Conservation (phyloP, 2,888 invertebrate species). For the Pyrrhia umbra region DNA sequence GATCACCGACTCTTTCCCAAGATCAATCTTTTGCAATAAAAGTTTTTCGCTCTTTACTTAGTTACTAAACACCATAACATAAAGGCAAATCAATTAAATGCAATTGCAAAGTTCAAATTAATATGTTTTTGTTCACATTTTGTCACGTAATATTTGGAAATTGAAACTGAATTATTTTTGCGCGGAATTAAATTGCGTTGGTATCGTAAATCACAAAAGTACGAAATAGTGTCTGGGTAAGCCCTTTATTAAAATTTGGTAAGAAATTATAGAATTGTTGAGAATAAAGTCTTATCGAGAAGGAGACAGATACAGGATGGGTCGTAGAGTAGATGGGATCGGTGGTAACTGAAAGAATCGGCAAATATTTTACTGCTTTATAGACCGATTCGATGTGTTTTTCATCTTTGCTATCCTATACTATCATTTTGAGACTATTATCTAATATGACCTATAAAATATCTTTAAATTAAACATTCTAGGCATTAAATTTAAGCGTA, state of each 20-base stretch:
- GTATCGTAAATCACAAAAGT: not conserved
- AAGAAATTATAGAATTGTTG: not conserved
- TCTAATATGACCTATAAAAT: no score
- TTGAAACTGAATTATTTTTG: slow-evolving; percentile 30
- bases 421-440: no score
- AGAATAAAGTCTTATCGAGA: not conserved
- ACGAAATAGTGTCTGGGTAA: not conserved
- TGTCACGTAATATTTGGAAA: slow-evolving; percentile 53
- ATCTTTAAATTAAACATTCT: no score
- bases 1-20: slow-evolving; percentile 54
- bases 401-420: no score
- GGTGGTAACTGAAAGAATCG: no score
- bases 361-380: no score
- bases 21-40: slow-evolving; percentile 52
- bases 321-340: no score
- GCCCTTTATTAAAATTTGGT: not conserved
- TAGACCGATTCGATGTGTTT: no score
- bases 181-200: slow-evolving; percentile 7
- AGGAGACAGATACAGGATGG: not conserved
- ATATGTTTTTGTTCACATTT: slow-evolving; percentile 45
- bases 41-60: slow-evolving; percentile 47
- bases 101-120: slow-evolving; percentile 42
- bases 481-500: no score
- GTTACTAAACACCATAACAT: slow-evolving; percentile 58
- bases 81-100: slow-evolving; percentile 61